Evolutionary conservation across 2,797 vertebrate genomes (phyloP).

Genomic region (Labeo calbasu): DNA sequence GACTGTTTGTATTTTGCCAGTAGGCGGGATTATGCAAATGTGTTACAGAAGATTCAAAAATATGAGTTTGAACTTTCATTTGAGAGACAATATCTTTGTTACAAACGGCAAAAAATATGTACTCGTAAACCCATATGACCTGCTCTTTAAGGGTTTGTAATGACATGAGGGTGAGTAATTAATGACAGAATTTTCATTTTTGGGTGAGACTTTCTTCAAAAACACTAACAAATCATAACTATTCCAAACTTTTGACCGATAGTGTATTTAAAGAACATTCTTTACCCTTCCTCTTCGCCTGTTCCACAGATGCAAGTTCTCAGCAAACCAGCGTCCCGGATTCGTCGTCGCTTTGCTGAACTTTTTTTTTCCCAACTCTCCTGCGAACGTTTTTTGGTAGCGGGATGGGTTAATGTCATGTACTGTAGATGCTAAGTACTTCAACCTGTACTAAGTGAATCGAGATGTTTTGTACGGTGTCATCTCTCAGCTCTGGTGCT

Average conservation of each 20-base stretch:
- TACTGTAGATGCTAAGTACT: conserved; percentile 49
- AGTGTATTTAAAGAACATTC: conserved; percentile 12
- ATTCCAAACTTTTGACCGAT: conserved; percentile 6
- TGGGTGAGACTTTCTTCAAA: no score
- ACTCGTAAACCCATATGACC: no score
- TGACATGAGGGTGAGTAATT: no score
- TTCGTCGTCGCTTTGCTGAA: conserved; percentile 4
- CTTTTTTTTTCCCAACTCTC: conserved; percentile 10
- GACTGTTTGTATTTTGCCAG: no score
- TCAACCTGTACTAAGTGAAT: conserved; percentile 50
- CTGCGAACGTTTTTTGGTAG: conserved; percentile 42
- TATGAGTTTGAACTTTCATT: no score
- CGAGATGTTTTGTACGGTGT: conserved; percentile 48
- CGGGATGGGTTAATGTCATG: conserved; percentile 48
- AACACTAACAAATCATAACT: not conserved
- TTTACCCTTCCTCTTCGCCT: conserved; percentile 20
- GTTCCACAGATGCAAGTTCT: conserved; percentile 35
- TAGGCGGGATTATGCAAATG: no score
- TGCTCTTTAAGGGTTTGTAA: no score
- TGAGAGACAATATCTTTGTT: no score
- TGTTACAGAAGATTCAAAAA: no score
- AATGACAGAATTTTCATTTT: no score
- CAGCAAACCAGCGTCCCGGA: conserved; percentile 3
- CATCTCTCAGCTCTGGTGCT: conserved; percentile 54
- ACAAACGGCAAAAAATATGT: no score